Conservation (phyloP, 2,113 vertebrate species). For the Mionectes macconnelli region DNA sequence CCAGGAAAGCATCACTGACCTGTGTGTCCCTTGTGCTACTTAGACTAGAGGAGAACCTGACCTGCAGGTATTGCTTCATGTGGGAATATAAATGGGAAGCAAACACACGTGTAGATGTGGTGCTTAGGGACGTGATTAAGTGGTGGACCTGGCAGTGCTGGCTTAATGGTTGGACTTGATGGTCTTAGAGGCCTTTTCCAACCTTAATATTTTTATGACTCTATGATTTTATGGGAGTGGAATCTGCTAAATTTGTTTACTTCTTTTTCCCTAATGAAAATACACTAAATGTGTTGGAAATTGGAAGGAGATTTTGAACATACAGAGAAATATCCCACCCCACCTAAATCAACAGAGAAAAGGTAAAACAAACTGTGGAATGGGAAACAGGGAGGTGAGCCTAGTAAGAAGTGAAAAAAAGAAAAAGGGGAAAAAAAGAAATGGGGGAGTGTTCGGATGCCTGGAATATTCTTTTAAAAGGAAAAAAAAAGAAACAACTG, state of each 20-base stretch:
- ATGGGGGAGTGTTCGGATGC: accelerated
- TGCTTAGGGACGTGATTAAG: not conserved
- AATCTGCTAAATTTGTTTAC: not conserved
- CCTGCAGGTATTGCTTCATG: not conserved
- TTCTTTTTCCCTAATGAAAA: not conserved
- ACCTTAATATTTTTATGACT: not conserved
- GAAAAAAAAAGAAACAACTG: not conserved
- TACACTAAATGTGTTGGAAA: not conserved
- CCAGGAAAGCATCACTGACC: not conserved
- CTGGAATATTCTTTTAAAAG: not conserved
- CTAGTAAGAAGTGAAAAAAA: not conserved
- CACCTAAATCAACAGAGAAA: not conserved
- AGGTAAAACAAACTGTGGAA: not conserved
- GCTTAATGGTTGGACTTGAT: not conserved
- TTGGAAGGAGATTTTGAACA: not conserved
- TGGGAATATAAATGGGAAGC: not conserved
- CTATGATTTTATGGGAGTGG: not conserved
- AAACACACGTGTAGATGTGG: not conserved
- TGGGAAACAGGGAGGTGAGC: not conserved
- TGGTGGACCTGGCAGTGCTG: not conserved
- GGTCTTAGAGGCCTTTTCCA: not conserved
- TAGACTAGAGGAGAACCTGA: not conserved
- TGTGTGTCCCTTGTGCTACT: not conserved
- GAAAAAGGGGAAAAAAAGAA: not conserved
- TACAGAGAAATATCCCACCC: not conserved